Evolutionary conservation across 2,797 vertebrate genomes (phyloP).

Genomic region (Garrulus glandarius): DNA sequence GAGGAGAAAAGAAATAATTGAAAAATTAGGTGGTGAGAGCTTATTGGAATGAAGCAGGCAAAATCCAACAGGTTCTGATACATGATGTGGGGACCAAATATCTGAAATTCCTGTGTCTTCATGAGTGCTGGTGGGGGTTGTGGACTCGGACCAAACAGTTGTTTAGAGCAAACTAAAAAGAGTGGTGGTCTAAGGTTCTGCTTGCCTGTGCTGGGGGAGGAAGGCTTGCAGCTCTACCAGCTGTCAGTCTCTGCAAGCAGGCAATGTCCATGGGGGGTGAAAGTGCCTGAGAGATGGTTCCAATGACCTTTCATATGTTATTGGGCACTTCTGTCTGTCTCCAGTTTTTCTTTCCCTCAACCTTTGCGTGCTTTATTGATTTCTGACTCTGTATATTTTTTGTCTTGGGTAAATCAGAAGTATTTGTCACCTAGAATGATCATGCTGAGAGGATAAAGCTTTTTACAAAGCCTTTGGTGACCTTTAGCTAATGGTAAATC

Average conservation of each 20-base stretch:
- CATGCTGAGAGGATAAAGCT: slow-evolving; percentile 23
- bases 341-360: not conserved
- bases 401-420: slow-evolving; percentile 10
- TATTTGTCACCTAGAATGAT: slow-evolving; percentile 11
- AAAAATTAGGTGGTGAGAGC: not conserved
- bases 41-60: not conserved
- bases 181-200: not conserved
- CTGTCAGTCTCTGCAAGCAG: not conserved
- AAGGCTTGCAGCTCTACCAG: not conserved
- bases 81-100: fast-evolving
- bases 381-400: not conserved
- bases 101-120: not conserved
- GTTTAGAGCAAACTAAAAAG: not conserved
- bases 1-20: not conserved
- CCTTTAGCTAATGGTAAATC: slow-evolving; percentile 49
- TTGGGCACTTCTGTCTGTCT: not conserved
- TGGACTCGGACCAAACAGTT: not conserved
- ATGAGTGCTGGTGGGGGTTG: not conserved
- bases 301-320: not conserved
- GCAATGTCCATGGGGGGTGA: not conserved
- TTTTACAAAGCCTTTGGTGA: slow-evolving; percentile 29
- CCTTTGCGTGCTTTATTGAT: slow-evolving; percentile 12
- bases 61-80: not conserved
- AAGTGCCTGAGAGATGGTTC: not conserved
- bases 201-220: not conserved